Evolutionary conservation across 2,113 vertebrate genomes (phyloP).

Genomic region (Irena cyanogastra): DNA sequence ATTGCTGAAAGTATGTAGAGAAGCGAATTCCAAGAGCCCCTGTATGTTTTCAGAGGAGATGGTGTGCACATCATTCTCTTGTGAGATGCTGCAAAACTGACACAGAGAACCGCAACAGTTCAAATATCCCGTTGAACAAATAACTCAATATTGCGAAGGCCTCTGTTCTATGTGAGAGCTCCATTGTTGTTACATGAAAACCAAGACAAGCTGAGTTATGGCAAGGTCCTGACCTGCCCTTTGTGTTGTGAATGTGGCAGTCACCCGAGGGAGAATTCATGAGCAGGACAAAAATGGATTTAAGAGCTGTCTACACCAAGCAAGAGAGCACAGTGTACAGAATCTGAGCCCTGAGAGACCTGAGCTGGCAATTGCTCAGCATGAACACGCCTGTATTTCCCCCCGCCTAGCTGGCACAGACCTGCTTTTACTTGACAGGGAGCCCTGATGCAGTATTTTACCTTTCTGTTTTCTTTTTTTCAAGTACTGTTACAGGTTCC

Average conservation of each 20-base stretch:
- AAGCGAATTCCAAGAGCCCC: neutral
- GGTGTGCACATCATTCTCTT: neutral
- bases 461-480: neutral
- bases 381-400: neutral
- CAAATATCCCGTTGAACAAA: constrained; percentile 11
- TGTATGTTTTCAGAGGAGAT: neutral
- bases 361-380: neutral
- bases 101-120: neutral
- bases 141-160: neutral
- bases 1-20: neutral
- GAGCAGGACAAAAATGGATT: constrained; percentile 7
- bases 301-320: neutral
- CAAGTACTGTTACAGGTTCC: neutral
- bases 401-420: neutral
- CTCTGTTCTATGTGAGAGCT: neutral
- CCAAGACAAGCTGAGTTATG: constrained; percentile 14
- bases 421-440: neutral
- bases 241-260: neutral
- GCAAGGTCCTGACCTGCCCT: constrained; percentile 22
- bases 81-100: neutral
- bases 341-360: neutral
- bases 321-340: neutral
- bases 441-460: neutral
- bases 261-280: neutral
- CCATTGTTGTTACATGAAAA: neutral